phyloP scores from a whole-genome alignment of 2,888 invertebrate species.

The Chironomus riparius region DNA sequence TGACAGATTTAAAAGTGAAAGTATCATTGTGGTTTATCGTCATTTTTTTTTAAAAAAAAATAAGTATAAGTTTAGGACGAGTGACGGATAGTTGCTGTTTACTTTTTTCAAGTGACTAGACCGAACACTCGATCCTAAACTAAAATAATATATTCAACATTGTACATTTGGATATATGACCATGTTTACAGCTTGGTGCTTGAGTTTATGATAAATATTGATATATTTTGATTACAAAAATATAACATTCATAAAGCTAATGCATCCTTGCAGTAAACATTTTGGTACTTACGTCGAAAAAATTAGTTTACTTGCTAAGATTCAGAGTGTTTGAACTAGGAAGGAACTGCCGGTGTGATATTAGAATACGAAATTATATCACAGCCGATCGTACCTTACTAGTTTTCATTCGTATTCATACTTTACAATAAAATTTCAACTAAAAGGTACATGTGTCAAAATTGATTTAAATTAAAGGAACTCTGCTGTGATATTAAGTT shows the following conservation, averaged over 20 bases:
- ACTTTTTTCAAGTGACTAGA: slow-evolving; percentile 31
- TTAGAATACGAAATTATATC: slow-evolving; percentile 31
- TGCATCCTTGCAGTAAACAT: slow-evolving; percentile 34
- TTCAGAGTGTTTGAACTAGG: slow-evolving; percentile 13
- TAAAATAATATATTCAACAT: background rate
- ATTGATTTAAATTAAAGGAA: slow-evolving; percentile 32
- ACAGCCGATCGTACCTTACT: background rate
- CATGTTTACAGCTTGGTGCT: slow-evolving; percentile 37
- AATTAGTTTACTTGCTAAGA: background rate
- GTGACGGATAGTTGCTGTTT: slow-evolving; percentile 30
- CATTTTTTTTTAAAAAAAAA: background rate
- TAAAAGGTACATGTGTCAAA: background rate
- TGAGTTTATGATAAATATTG: slow-evolving; percentile 36
- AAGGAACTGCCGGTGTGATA: slow-evolving; percentile 40
- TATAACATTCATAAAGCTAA: slow-evolving; percentile 41
- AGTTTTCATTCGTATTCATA: background rate
- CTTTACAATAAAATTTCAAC: no score
- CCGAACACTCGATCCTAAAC: slow-evolving; percentile 30
- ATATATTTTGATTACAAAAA: slow-evolving; percentile 27
- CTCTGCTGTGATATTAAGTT: slow-evolving; percentile 41
- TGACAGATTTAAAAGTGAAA: background rate
- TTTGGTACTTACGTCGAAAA: background rate
- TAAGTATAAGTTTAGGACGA: slow-evolving; percentile 29
- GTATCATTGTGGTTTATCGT: background rate
- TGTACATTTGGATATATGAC: background rate